Evolutionary conservation across 2,797 vertebrate genomes (phyloP), one percentile per base, ranked within the genome.

Genomic region (Borostomias antarcticus): DNA sequence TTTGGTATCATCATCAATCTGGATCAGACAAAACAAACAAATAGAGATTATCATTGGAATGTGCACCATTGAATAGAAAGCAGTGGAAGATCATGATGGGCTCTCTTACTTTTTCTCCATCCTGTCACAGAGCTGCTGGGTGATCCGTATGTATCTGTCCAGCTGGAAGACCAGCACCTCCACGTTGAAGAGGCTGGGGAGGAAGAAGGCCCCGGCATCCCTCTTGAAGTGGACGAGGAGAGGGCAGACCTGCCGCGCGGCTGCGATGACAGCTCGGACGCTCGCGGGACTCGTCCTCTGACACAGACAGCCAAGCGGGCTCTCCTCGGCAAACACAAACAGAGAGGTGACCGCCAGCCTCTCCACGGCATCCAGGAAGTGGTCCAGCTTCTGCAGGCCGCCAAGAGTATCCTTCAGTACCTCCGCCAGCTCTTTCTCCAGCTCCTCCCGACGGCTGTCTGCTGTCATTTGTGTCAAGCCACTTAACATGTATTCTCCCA

Each of bases 301-400:
- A 0, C 85, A 75, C 51, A 89, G 78, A 26, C 50, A 48, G 0
- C 82, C 19, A 11, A 66, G n/a, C 32, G 25, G 69, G 61, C 79
- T 83, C 28, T 78, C 58, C 6, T 69, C 74, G 2, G 1, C 37
- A 56, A 92, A 92, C 64, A 92, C 76, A 2, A 82, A 82, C 26
- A 78, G 64, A 0, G 91, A 92, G 19, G 90, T 92, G 71, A 82
- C 86, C 0, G 86, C 81, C 64, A 92, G 86, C 64, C 76, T 89
- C 82, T 91, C 90, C 72, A 90, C 62, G 10, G 85, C 85, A 28
- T 88, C 85, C 83, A 90, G 73, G 63, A 92, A 89, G 64, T 10
- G 1, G 9, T 76, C 1, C 0, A 92, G 85, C 54, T 79, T 53
- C 79, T 84, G 72, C 77, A 93, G 72, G 1, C 88, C 86, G 2